These are phyloP conservation scores for Bombylius major DNA, from an alignment of 2,888 invertebrate species.

Conservation along the genomic window DNA sequence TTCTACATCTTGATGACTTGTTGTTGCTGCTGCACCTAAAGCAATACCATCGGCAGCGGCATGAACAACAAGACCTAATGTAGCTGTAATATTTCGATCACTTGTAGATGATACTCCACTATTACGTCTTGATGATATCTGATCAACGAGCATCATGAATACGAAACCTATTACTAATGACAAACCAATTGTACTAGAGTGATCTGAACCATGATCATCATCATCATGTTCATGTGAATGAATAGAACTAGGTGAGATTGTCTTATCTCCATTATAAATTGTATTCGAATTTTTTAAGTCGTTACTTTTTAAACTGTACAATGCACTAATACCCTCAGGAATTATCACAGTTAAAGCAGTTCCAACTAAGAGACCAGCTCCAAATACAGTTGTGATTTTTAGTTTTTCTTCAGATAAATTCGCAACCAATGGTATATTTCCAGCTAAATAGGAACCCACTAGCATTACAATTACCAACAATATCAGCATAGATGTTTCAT, in stretches of 20 bases:
- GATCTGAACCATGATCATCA: constrained; percentile 18
- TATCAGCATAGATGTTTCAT: constrained; percentile 70
- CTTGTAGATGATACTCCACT: constrained; percentile 45
- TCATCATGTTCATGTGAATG: not conserved
- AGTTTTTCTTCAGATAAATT: constrained; percentile 93
- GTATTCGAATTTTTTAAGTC: not conserved
- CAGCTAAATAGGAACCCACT: constrained; percentile 88
- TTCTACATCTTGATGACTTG: constrained; percentile 91
- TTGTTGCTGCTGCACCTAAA: constrained; percentile 94
- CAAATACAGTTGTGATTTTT: constrained; percentile 85
- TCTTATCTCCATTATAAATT: not conserved
- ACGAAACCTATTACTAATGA: constrained; percentile 91
- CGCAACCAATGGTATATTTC: constrained; percentile 88
- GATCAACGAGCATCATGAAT: constrained; percentile 95
- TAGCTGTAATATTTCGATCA: constrained; percentile 80
- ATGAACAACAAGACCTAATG: constrained; percentile 93
- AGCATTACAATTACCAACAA: constrained; percentile 86
- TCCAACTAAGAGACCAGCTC: constrained; percentile 93
- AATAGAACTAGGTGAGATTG: not conserved
- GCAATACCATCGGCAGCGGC: constrained; percentile 98
- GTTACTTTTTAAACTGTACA: constrained; percentile 41
- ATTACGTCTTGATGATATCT: constrained; percentile 46
- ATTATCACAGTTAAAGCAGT: constrained; percentile 96
- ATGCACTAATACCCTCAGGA: constrained; percentile 90
- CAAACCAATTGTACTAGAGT: constrained; percentile 59